Conservation (phyloP, 2,113 vertebrate species). For the Pygoscelis adeliae region DNA sequence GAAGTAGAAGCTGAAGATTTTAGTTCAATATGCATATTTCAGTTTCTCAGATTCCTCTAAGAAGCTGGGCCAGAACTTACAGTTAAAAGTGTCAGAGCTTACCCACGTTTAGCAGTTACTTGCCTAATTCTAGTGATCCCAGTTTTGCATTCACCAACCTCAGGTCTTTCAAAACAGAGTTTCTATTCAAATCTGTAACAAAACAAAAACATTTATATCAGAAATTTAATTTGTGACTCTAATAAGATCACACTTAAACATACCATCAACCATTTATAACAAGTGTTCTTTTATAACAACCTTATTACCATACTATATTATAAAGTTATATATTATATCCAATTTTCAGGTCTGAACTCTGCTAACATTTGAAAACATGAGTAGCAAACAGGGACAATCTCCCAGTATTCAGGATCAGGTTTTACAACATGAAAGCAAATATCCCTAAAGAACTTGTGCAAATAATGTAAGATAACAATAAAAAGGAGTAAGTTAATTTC, state of each 20-base stretch:
- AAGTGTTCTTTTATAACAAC: neutral
- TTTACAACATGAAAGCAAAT: neutral
- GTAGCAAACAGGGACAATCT: neutral
- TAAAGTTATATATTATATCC: neutral
- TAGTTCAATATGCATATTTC: neutral
- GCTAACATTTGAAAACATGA: neutral
- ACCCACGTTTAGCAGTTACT: neutral
- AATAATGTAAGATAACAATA: neutral
- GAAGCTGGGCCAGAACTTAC: neutral
- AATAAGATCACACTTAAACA: neutral
- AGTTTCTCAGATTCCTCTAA: neutral
- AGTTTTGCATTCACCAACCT: constrained; percentile 68
- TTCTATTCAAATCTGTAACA: constrained; percentile 69
- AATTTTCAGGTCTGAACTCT: neutral
- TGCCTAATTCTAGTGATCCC: constrained; percentile 78
- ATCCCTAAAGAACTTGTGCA: neutral
- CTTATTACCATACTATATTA: neutral
- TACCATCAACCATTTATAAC: neutral
- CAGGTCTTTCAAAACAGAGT: constrained; percentile 66
- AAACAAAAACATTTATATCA: neutral
- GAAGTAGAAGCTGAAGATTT: neutral
- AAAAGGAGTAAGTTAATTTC: neutral
- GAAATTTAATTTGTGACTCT: neutral
- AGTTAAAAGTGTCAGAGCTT: neutral
- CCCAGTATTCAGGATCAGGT: neutral